A percentile compares a stretch with the other conserved stretches of the same genome.
phyloP scores from a whole-genome alignment of 2,797 vertebrate genomes.

The Paramormyrops hopkinsi region DNA sequence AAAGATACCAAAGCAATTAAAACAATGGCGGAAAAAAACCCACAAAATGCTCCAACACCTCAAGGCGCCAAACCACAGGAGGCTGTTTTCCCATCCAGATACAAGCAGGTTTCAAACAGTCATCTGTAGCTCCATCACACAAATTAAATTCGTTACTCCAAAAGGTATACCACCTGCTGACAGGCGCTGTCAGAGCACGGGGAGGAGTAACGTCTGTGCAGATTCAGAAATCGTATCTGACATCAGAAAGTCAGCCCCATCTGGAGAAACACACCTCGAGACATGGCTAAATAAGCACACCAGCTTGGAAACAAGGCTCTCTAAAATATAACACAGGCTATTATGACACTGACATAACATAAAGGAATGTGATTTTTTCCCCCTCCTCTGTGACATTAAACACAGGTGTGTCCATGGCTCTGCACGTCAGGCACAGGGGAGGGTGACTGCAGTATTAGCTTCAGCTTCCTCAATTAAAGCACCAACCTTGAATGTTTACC shows the following conservation, averaged over 20 bases:
- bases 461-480: neutral
- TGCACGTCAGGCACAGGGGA: neutral
- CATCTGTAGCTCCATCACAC: neutral
- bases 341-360: slow-evolving; percentile 5
- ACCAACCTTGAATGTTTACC: neutral
- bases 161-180: neutral
- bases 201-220: neutral
- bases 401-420: neutral
- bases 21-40: neutral
- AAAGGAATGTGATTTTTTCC: neutral
- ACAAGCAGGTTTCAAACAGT: neutral
- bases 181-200: neutral
- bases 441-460: neutral
- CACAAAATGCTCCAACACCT: neutral
- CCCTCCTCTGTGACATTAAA: neutral
- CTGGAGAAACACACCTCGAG: neutral
- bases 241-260: neutral
- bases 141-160: neutral
- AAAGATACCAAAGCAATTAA: neutral
- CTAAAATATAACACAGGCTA: neutral
- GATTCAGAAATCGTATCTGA: neutral
- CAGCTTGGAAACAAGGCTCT: neutral
- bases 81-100: neutral
- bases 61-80: neutral
- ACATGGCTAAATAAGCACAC: neutral